phyloP scores from a whole-genome alignment of 2,888 invertebrate species.

The Miltochrista miniata region DNA sequence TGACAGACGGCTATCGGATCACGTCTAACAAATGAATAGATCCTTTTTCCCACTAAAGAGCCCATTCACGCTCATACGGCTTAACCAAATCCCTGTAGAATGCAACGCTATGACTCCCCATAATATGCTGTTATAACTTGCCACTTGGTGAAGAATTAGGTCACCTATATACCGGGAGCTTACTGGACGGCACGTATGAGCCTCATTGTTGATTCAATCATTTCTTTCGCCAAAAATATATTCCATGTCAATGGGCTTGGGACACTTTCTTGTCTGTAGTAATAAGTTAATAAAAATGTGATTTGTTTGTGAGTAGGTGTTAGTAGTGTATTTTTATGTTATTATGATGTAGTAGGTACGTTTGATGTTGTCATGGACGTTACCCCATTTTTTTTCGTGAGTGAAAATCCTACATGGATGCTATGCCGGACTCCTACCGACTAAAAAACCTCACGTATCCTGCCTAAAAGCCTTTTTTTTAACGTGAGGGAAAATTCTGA shows the following conservation, averaged over 20 bases:
- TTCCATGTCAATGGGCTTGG: slow-evolving; percentile 2
- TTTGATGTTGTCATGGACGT: too few relatives aligned
- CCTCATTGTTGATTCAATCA: slow-evolving; percentile 35
- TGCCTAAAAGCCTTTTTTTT: too few relatives aligned
- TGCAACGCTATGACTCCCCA: slow-evolving; percentile 45
- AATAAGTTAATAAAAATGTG: too few relatives aligned
- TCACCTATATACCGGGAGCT: slow-evolving; percentile 49
- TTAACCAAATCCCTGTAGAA: slow-evolving; percentile 50
- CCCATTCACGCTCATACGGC: slow-evolving; percentile 25
- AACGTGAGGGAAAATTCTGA: too few relatives aligned
- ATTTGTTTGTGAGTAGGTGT: slow-evolving; percentile 13
- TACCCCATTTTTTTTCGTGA: too few relatives aligned
- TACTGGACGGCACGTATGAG: slow-evolving; percentile 37
- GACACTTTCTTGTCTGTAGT: slow-evolving; percentile 3
- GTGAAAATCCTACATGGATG: too few relatives aligned
- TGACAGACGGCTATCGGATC: slow-evolving; percentile 10
- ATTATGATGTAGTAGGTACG: too few relatives aligned
- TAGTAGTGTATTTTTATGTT: too few relatives aligned
- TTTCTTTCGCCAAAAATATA: slow-evolving; percentile 25
- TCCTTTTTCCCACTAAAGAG: slow-evolving; percentile 35
- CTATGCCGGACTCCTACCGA: too few relatives aligned
- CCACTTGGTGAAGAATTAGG: slow-evolving; percentile 60
- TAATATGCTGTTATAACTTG: slow-evolving; percentile 57
- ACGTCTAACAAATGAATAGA: slow-evolving; percentile 28
- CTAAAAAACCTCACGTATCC: too few relatives aligned